Base-by-base conservation (phyloP, 2,797 vertebrate genomes). In the Hydrophis major region DNA sequence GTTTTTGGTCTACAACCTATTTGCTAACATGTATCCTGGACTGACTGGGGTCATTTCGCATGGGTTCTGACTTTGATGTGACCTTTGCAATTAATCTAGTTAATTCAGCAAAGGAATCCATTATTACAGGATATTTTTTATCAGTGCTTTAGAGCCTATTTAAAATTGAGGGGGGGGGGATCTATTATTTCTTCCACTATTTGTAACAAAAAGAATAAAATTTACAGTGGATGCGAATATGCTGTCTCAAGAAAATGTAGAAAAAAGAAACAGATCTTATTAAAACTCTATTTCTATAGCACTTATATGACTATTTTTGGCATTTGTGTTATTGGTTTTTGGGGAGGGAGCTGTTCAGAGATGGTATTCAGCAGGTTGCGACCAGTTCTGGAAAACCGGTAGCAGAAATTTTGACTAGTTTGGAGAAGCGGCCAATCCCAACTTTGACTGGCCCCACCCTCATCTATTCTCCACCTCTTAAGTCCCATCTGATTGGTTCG, bases 1-100 rank as follows among this genome's bases (percentile, higher is more conserved):
- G 25, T 10, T 92, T 92, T 89, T 60, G 37, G n/a, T 20, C 59
- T 5, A 18, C 63, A 78, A 32, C 11, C 56, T 89, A 42, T 47
- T 90, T n/a, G 66, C 12, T 90, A 0, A 18, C 88, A 61, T 63
- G 91, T 69, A 92, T 89, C 89, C 89, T 92, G 95, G 91, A 93
- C 61, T 20, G 60, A 37, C 53, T 91, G 55, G 93, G 28, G 89
- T 4, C 42, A 91, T 95, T 94, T 96, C 89, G 94, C 93, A 87
- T 47, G 87, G 57, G 6, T 94, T 96, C 94, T 93, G 92, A 94
- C 28, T 96, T 95, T 95, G 94, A 93, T 94, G 94, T 94, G 78
- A 94, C 16, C 89, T 93, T 61, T 89, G 91, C 50, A 96, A 96
- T 93, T 92, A 95, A 91, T 91, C 50, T 12, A 93, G 86, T 63